phyloP scores from a whole-genome alignment of 2,113 vertebrate species.

The Rutilus rutilus region DNA sequence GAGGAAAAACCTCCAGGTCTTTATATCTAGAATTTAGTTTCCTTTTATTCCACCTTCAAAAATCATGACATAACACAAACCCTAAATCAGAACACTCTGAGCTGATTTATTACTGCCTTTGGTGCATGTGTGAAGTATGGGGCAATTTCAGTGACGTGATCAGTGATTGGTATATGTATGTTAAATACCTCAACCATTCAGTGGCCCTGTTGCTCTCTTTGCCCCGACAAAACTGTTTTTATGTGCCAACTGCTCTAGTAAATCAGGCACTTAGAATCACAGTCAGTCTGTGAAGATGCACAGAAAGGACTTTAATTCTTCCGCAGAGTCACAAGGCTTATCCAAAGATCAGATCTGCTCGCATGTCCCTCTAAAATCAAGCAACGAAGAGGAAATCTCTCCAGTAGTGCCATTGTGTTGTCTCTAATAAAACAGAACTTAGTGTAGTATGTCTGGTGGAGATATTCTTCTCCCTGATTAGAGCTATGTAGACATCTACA shows the following conservation, averaged over 20 bases:
- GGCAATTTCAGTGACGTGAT: background rate
- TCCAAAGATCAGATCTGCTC: constrained; percentile 71
- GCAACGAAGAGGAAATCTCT: constrained; percentile 79
- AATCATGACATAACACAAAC: constrained; percentile 38
- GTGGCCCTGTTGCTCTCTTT: background rate
- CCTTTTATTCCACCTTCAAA: constrained; percentile 34
- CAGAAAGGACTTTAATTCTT: constrained; percentile 31
- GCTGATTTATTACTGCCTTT: constrained; percentile 13
- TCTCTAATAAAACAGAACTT: constrained; percentile 92
- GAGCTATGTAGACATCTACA: constrained; percentile 99
- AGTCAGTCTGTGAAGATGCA: constrained; percentile 37
- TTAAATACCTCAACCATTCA: background rate
- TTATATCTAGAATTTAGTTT: constrained; percentile 60
- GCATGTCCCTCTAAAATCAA: constrained; percentile 82
- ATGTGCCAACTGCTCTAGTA: constrained; percentile 34
- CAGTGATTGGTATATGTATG: background rate
- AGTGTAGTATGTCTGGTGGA: constrained; percentile 90
- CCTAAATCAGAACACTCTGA: constrained; percentile 3
- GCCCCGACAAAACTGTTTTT: background rate
- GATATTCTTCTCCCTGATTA: constrained; percentile 91
- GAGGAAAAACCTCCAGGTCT: constrained; percentile 75
- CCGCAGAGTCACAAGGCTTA: constrained; percentile 61
- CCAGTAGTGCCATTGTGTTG: constrained; percentile 97
- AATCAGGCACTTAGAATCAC: constrained; percentile 44
- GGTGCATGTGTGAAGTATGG: constrained; percentile 12